Base-by-base conservation (phyloP, 2,888 invertebrate genomes). In the Noctua comes region DNA sequence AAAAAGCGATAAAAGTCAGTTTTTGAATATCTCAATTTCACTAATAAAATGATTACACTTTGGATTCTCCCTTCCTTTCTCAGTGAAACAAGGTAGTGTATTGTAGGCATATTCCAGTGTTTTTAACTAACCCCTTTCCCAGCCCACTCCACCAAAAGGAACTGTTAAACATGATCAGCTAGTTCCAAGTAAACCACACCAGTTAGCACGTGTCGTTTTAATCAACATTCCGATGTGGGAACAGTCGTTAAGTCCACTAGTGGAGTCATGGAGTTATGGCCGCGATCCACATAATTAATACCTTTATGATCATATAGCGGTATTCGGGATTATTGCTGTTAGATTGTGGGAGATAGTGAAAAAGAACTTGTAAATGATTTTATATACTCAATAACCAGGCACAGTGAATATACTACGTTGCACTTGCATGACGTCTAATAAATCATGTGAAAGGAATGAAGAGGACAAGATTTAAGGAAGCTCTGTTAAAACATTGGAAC, bases 221-320 rank as follows among this genome's bases (percentile, higher is more conserved):
- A 87, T 88, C 81, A 86, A 82, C 85, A 88, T 88, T 85, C 88
- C 88, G 36, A 51, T n/a, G 62, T 74, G 66, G 76, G 72, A 80
- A 70, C 51, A 69, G 77, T 80, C 83, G 79, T 76, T 85, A 84
- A 77, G 79, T 75, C 79, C 71, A 79, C 74, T 68, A 82, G 88
- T 86, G 68, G 82, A 86, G 80, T 79, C 74, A 82, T 79, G 68
- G 79, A 57, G 54, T 31, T 57, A 57, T 74, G 69, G 68, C 66
- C 16, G 73, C 71, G 72, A 88, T 88, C 82, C 71, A 70, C 85
- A 88, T 88, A 88, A 88, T 87, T 88, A 83, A 88, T 88, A 80
- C 51, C 64, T 84, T 81, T 77, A 79, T 77, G 85, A 76, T 77
- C 72, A 75, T 51, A 46, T 87, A 87, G 68, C 84, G 76, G 80